A percentile compares a stretch with the other conserved stretches of the same genome.
These are phyloP conservation scores for Leucozona laternaria DNA, from an alignment of 2,888 invertebrate species.

Conservation along the genomic window DNA sequence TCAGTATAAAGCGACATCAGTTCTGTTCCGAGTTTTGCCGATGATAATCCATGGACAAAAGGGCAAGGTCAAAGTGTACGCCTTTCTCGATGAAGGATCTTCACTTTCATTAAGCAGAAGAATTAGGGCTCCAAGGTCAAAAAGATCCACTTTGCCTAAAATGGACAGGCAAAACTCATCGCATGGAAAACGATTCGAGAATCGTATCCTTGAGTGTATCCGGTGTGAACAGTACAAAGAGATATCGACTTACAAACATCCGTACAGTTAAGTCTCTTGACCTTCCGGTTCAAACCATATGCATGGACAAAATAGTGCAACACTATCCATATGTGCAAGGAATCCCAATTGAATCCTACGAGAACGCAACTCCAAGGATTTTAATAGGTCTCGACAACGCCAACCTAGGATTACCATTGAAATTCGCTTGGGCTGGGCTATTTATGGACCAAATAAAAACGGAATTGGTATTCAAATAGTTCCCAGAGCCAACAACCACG, in stretches of 20 bases:
- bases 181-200: neutral
- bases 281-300: neutral
- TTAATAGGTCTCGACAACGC: conserved; percentile 4
- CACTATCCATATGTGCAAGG: neutral
- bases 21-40: neutral
- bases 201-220: conserved; percentile 24
- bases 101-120: neutral
- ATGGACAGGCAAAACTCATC: conserved; percentile 25
- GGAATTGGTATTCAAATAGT: neutral
- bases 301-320: neutral
- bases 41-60: too few species aligned
- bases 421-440: neutral
- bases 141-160: too few species aligned
- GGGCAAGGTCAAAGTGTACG: too few species aligned
- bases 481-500: neutral
- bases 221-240: neutral
- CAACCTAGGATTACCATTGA: neutral
- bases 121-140: neutral
- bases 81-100: too few species aligned
- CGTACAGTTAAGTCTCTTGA: too few species aligned
- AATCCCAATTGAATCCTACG: conserved; percentile 1
- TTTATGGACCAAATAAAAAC: neutral
- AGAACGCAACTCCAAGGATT: neutral
- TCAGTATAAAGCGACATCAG: too few species aligned
- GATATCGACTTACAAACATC: neutral